A percentile compares a stretch with the other conserved stretches of the same genome.
These are phyloP conservation scores for Bombus cullumanus DNA, from an alignment of 1,140 invertebrate genomes.

Conservation along the genomic window DNA sequence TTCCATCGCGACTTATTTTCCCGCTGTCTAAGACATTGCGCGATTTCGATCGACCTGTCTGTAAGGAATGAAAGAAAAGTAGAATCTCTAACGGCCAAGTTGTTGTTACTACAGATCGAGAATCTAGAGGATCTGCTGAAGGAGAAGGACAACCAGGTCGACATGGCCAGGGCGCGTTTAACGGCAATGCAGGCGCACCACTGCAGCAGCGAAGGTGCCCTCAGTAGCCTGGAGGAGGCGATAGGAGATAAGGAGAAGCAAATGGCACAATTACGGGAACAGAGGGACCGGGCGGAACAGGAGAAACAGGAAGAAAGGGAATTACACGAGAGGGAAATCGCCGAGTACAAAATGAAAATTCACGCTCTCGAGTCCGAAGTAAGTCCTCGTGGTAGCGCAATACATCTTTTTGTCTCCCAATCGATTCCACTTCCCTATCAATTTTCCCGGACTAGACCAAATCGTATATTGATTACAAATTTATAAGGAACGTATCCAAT, in stretches of 20 bases:
- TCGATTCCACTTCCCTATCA: neutral
- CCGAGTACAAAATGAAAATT: constrained; percentile 97
- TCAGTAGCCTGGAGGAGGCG: constrained; percentile 96
- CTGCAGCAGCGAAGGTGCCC: constrained; percentile 94
- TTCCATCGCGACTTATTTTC: neutral
- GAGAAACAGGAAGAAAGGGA: constrained; percentile 98
- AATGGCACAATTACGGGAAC: constrained; percentile 95
- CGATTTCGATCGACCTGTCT: neutral
- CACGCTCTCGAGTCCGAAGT: constrained; percentile 94
- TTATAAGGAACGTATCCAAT: neutral
- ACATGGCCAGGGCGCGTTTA: constrained; percentile 94
- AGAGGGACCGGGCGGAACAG: constrained; percentile 97
- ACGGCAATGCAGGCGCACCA: constrained; percentile 96
- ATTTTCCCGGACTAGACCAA: too few species aligned
- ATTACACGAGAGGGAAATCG: constrained; percentile 95
- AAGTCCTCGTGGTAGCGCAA: neutral
- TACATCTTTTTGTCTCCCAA: neutral
- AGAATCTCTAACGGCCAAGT: neutral
- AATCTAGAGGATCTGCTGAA: constrained; percentile 98
- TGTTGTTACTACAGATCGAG: constrained; percentile 90
- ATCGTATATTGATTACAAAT: neutral
- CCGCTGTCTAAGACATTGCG: too few species aligned
- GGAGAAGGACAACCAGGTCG: constrained; percentile 99
- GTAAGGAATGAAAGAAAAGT: too few species aligned
- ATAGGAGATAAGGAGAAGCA: constrained; percentile 98